phyloP scores from a whole-genome alignment of 2,888 invertebrate genomes.

The Poecilus cupreus region DNA sequence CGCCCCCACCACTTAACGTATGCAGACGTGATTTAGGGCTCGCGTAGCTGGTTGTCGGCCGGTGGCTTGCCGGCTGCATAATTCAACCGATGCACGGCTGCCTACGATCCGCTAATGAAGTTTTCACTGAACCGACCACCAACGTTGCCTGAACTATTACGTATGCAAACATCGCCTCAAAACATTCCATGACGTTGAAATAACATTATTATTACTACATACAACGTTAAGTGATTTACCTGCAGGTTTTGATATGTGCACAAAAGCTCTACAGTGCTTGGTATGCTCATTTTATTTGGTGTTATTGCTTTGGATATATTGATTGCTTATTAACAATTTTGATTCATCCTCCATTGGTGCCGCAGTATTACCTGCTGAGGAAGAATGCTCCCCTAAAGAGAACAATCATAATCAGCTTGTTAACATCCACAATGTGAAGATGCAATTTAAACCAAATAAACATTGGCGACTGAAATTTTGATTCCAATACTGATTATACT shows the following conservation, averaged over 20 bases:
- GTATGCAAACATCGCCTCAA: constrained; percentile 58
- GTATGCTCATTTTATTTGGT: too few relatives aligned
- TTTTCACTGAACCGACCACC: constrained; percentile 44
- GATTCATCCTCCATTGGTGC: too few relatives aligned
- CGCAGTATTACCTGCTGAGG: too few relatives aligned
- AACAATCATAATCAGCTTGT: too few relatives aligned
- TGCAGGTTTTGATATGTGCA: background rate
- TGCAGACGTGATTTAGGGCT: constrained; percentile 53
- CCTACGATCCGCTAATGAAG: constrained; percentile 55
- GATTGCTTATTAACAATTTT: too few relatives aligned
- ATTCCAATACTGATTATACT: too few relatives aligned
- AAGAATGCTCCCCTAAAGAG: too few relatives aligned
- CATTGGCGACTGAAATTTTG: too few relatives aligned
- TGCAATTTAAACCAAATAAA: too few relatives aligned
- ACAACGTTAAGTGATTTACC: constrained; percentile 38
- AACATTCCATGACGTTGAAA: constrained; percentile 46
- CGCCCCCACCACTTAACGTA: constrained; percentile 21
- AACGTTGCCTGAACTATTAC: constrained; percentile 40
- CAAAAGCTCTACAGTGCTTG: too few relatives aligned
- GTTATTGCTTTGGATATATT: too few relatives aligned
- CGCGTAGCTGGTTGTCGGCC: constrained; percentile 9
- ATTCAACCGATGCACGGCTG: constrained; percentile 44
- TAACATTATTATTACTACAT: constrained; percentile 46
- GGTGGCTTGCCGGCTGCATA: constrained; percentile 47
- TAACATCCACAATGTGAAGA: too few relatives aligned